These are phyloP conservation scores for Danio jaintianensis DNA, from an alignment of 2,797 vertebrate species.

Conservation along the genomic window DNA sequence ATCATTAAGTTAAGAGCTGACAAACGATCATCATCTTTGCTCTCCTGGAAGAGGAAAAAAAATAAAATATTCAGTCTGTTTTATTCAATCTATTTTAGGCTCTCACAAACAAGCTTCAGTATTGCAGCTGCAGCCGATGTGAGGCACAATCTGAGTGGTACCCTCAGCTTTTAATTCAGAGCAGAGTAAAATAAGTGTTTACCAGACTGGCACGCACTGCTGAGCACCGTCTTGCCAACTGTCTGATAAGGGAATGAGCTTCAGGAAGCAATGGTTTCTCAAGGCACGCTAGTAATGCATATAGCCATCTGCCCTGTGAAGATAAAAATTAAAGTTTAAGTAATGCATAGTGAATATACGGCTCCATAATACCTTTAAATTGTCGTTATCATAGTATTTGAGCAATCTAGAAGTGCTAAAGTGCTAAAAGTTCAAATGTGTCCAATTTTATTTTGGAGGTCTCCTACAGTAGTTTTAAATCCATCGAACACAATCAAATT, in stretches of 20 bases:
- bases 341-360: constrained; percentile 3
- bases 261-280: constrained; percentile 97
- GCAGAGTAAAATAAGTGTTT: constrained; percentile 56
- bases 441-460: no score
- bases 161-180: constrained; percentile 7
- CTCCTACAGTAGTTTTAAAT: no score
- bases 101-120: constrained; percentile 9
- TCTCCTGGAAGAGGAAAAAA: constrained; percentile 77
- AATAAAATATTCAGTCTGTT: neutral
- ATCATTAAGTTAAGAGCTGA: constrained; percentile 95
- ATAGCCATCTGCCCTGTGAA: constrained; percentile 93
- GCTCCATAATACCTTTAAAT: neutral
- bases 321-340: constrained; percentile 20
- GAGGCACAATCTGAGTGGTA: neutral
- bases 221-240: constrained; percentile 93
- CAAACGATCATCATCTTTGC: constrained; percentile 87
- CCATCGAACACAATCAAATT: no score
- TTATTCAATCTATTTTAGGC: neutral
- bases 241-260: constrained; percentile 94
- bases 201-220: constrained; percentile 88
- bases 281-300: constrained; percentile 90
- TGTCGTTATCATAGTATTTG: neutral
- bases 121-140: neutral
- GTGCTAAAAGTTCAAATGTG: neutral
- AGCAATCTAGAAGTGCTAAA: neutral